Evolutionary conservation across 2,797 vertebrate genomes (phyloP), one percentile per base, ranked within the genome.

Genomic region (Poecilia velifera): DNA sequence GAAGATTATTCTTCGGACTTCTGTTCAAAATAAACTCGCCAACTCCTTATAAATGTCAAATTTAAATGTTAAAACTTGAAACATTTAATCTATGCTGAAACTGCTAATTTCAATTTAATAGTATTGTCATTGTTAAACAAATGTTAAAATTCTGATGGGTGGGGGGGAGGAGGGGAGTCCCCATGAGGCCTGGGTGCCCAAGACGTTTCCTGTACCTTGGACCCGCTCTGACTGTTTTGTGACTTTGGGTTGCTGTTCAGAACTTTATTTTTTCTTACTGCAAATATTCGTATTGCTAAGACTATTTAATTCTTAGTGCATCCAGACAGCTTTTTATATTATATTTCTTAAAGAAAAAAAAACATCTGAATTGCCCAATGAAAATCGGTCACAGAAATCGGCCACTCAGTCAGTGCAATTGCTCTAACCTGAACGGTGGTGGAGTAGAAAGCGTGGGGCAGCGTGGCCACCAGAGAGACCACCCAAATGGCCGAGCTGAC

Each of bases 401-500:
- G 31, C 62, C 62, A 20, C 31, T 8, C 16, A 55, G 3, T 66
- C 34, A 1, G 62, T 12, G 62, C 36, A 70, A n/a, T 6, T n/a
- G 66, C 66, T 81, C 89, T 5, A 73, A 95, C 92, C 85, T 94
- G 93, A 7, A 93, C 94, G 2, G 95, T 96, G 84, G 96, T 96
- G 78, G 96, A 96, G 90, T 96, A 97, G 72, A 96, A 79, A 0
- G 95, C 93, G 70, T 96, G 96, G 53, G 96, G 95, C 59, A 95
- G 85, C 0, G 95, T 96, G 3, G 91, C 96, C 80, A 95, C 87
- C 78, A 95, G 82, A 0, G 96, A 94, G 74, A 95, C 91, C 14
- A 88, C 70, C 96, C 95, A 96, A 76, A 96, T 96, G 73, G 88
- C 89, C 31, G 93, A 74, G 80, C 95, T 95, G 85, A 92, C 93